Evolutionary conservation across 2,888 invertebrate genomes (phyloP), one percentile per base, ranked within the genome.

Genomic region (Sphaerophoria taeniata): DNA sequence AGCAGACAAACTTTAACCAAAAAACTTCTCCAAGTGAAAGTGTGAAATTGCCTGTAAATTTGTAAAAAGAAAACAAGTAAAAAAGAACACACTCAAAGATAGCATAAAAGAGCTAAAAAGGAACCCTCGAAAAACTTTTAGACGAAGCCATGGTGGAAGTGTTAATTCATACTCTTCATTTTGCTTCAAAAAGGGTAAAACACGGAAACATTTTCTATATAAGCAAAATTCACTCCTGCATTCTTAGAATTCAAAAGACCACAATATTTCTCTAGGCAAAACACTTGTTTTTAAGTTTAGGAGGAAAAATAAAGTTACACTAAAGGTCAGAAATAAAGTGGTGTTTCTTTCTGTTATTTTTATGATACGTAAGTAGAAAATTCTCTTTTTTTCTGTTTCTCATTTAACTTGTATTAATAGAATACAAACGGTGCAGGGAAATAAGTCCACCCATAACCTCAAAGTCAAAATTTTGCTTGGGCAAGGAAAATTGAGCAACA

Each of bases 21-120:
- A 82, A 24, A 78, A 78, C 74, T 83, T 74, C 45, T n/a, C 74
- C 69, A 78, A 83, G 65, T 74, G 60, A 14, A 65, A 58, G 78
- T 83, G 83, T 83, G 78, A 83, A 83, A 83, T 83, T 74, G 83
- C 65, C 70, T 83, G 83, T 83, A 74, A 78, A 78, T 43, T 43
- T 65, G 58, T 74, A 74, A 74, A 70, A 73, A 73, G 70, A 73
- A 51, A 72, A 72, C 7, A 53, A 11, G 2, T 3, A 31, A 53
- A 12, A 53, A n/a, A 9, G 4, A 5, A 14, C 1, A 24, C 1
- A 24, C 1, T 9, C 43, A 43, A 7, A 60, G 3, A 78, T 14
- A 56, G n/a, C 61, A 56, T 58, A 56, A 75, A 73, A 77, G 69
- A 43, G n/a, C 61, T 61, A 65, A 56, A 75, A 73, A 77, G 69